These are phyloP conservation scores for Riparia riparia DNA, from an alignment of 2,113 vertebrate genomes.

Conservation along the genomic window DNA sequence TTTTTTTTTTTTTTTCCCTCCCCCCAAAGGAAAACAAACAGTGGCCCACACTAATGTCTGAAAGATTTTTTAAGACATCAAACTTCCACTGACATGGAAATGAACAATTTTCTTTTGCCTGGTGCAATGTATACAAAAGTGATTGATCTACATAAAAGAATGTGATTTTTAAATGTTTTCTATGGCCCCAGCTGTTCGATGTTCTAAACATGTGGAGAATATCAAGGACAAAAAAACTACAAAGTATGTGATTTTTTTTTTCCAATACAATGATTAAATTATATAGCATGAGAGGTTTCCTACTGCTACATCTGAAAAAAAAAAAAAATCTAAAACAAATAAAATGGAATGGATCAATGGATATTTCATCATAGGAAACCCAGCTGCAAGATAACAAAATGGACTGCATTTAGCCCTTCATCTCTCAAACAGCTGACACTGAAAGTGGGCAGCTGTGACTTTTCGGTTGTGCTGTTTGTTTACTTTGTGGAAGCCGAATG, in stretches of 20 bases:
- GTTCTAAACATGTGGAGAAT: constrained; percentile 12
- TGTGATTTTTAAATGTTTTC: constrained; percentile 51
- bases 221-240: constrained; percentile 37
- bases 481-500: background rate
- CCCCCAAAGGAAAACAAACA: background rate
- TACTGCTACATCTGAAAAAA: background rate
- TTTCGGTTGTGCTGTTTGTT: constrained; percentile 3
- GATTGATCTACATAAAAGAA: constrained; percentile 29
- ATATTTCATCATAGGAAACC: constrained; percentile 47
- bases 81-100: background rate
- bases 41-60: background rate
- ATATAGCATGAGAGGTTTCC: constrained; percentile 5
- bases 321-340: constrained; percentile 41
- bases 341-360: constrained; percentile 5
- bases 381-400: constrained; percentile 38
- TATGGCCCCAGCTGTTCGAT: constrained; percentile 1
- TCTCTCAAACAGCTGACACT: background rate
- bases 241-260: background rate
- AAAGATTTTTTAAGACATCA: constrained; percentile 8
- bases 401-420: background rate
- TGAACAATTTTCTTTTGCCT: constrained; percentile 9
- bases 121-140: constrained; percentile 33
- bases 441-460: background rate
- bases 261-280: constrained; percentile 8
- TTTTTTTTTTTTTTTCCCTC: background rate